Percentiles rank a stretch among this genome's conserved stretches.
Conservation (phyloP, 2,888 invertebrate genomes). For the Cenopis cana region DNA sequence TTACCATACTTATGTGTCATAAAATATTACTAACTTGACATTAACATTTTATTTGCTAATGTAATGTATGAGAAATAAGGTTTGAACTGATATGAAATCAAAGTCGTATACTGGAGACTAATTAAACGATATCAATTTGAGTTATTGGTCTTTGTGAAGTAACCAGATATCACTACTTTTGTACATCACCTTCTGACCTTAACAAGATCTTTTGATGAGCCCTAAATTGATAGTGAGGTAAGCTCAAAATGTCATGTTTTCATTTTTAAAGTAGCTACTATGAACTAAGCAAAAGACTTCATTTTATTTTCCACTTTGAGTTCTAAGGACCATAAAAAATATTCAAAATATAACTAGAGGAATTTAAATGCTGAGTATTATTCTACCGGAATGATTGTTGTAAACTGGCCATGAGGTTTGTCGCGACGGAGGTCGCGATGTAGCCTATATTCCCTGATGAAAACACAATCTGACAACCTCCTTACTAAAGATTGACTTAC, state of each 20-base stretch:
- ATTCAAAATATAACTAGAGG: too few species aligned
- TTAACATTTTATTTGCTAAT: background rate
- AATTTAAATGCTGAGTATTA: too few species aligned
- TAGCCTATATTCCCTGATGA: too few species aligned
- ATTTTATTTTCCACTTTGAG: too few species aligned
- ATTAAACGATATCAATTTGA: background rate
- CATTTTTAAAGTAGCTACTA: too few species aligned
- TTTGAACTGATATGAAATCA: background rate
- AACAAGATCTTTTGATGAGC: background rate
- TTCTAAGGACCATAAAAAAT: too few species aligned
- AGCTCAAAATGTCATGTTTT: background rate
- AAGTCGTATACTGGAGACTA: background rate
- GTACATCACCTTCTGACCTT: background rate
- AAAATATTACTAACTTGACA: background rate
- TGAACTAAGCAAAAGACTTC: too few species aligned
- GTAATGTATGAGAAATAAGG: background rate
- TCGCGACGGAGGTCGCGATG: too few species aligned
- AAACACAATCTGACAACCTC: too few species aligned
- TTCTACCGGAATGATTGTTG: too few species aligned
- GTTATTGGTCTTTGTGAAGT: background rate
- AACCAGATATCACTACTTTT: background rate
- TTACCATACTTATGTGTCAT: constrained; percentile 21
- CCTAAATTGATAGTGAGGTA: background rate
- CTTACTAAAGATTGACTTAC: too few species aligned
- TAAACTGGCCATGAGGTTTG: too few species aligned